Base-by-base conservation (phyloP, 2,113 vertebrate genomes). In the Phalacrocorax pelagicus region DNA sequence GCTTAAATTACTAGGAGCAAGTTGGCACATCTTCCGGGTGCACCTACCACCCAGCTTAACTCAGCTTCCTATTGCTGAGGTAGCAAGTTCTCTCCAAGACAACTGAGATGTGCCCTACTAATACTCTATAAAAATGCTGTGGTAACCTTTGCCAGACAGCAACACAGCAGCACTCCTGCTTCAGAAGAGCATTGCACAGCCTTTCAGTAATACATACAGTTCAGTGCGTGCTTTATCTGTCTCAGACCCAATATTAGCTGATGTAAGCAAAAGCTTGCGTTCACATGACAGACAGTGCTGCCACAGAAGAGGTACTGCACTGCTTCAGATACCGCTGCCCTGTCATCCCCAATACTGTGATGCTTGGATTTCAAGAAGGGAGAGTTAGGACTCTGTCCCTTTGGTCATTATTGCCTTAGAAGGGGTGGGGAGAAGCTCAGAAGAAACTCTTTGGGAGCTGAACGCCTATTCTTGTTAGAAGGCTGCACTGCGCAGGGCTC, bases 361-460 rank as follows among this genome's bases (percentile, higher is more conserved):
- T 78, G 78, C 69, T 71, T 83, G 74, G 46, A 81, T 82, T 91
- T 93, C 88, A 74, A 47, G 52, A 84, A 85, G 81, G 81, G 74
- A 96, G 87, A 95, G 72, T 62, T 46, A 67, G 20, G 85, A 94
- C 82, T 88, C 86, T 61, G 49, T 85, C 93, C 96, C 89, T 95
- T 95, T 63, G 78, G 62, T 91, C 81, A 93, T 96, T 97, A 98
- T 96, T 97, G 97, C 96, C 95, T 93, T 94, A 69, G 86, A 90
- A 7, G 44, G 59, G 17, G 16, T n/a, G 26, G 69, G 46, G 78
- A 81, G 63, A 93, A 90, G 84, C 82, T 88, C 42, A 81, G 40
- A 75, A 90, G 74, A 90, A 92, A 81, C 67, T 96, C 94, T 96
- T 93, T 88, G 91, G 78, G 91, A 94, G 91, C 77, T 91, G 63